Conservation (phyloP, 2,113 vertebrate genomes). For the Lonchura striata region DNA sequence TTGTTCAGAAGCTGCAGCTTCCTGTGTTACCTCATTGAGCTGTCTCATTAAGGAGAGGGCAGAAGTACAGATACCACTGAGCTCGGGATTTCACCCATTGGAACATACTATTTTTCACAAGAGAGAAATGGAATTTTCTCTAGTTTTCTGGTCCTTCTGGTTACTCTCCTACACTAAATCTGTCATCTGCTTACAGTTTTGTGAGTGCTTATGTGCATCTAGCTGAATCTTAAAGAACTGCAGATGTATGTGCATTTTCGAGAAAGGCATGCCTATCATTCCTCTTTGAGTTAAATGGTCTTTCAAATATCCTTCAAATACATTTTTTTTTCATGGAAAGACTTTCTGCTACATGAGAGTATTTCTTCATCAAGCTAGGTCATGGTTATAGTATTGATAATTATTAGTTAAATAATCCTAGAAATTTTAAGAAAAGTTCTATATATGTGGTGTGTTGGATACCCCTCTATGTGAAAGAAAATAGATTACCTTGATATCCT, state of each 20-base stretch:
- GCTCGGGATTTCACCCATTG: not conserved
- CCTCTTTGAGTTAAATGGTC: not conserved
- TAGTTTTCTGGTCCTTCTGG: constrained; percentile 7
- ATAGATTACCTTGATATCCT: not conserved
- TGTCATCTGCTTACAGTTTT: constrained; percentile 45
- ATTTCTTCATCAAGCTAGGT: not conserved
- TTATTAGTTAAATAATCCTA: not conserved
- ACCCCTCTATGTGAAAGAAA: not conserved
- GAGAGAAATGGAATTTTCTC: not conserved
- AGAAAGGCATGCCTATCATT: constrained; percentile 7
- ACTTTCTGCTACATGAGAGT: not conserved
- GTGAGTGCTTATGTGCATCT: not conserved
- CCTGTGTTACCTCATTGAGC: not conserved
- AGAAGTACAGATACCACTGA: not conserved
- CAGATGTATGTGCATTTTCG: constrained; percentile 12
- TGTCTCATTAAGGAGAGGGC: not conserved
- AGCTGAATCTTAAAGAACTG: constrained; percentile 4
- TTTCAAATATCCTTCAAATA: not conserved
- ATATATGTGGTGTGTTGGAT: not conserved
- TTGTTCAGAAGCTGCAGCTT: not conserved
- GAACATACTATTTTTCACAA: not conserved
- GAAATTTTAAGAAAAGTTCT: not conserved
- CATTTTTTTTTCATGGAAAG: not conserved
- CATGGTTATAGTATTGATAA: not conserved
- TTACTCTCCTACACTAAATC: constrained; percentile 4